These are phyloP conservation scores for Drosophila sp. DNA, from an alignment of 1,140 invertebrate genomes.

Conservation along the genomic window DNA sequence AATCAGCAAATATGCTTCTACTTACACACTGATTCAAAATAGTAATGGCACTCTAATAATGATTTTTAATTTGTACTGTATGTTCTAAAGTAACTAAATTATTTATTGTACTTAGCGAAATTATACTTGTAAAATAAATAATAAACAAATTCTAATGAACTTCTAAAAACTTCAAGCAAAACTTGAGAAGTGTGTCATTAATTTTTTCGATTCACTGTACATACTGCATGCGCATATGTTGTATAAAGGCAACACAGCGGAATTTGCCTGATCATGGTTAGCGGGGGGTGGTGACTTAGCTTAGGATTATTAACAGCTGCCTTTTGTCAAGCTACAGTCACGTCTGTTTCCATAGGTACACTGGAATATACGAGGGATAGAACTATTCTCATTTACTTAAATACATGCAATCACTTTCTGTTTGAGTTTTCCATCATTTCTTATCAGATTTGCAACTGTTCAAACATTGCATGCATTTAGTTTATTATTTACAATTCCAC, in stretches of 20 bases:
- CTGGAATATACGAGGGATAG: not conserved
- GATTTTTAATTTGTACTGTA: too few species aligned
- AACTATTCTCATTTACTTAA: constrained; percentile 25
- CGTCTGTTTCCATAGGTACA: constrained; percentile 13
- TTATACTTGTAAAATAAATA: too few species aligned
- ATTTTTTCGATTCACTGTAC: too few species aligned
- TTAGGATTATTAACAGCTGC: constrained; percentile 45
- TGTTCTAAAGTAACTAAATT: too few species aligned
- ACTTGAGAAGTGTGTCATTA: too few species aligned
- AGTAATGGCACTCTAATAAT: too few species aligned
- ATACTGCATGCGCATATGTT: constrained; percentile 1
- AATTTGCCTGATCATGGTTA: not conserved
- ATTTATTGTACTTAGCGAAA: too few species aligned
- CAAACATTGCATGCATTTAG: not conserved
- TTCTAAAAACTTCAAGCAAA: too few species aligned
- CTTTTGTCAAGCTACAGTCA: constrained; percentile 22
- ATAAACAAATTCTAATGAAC: too few species aligned
- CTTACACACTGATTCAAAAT: not conserved
- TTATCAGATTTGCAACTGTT: constrained; percentile 11
- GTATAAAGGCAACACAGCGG: not conserved
- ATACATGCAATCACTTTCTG: not conserved
- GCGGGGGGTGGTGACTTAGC: constrained; percentile 8
- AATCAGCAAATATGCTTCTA: constrained; percentile 17
- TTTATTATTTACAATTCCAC: too few species aligned
- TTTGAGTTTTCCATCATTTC: not conserved